Conservation (phyloP, 2,113 vertebrate species). For the Myiagra hebetior region DNA sequence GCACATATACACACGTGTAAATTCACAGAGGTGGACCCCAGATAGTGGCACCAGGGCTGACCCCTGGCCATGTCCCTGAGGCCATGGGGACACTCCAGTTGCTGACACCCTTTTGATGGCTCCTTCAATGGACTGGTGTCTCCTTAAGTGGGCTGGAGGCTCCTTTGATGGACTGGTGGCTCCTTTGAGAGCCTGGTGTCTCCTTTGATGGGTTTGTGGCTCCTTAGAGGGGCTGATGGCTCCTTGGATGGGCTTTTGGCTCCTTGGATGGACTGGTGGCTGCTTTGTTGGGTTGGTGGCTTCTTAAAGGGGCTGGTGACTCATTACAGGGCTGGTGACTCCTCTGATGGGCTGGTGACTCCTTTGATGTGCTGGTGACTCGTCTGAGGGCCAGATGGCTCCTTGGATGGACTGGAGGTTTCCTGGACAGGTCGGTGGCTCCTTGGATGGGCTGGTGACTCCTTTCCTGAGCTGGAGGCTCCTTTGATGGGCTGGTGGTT, state of each 20-base stretch:
- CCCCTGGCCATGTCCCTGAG: background rate
- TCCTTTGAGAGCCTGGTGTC: accelerated
- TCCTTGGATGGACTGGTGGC: accelerated
- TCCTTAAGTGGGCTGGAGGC: no score
- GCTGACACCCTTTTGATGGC: background rate
- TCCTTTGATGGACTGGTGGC: background rate
- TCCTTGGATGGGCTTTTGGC: accelerated
- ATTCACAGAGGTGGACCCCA: accelerated
- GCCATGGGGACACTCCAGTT: background rate
- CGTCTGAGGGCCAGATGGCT: accelerated
- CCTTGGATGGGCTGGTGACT: accelerated
- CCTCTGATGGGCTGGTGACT: accelerated
- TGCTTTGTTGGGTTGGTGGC: accelerated
- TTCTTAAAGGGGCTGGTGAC: background rate
- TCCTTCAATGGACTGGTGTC: background rate
- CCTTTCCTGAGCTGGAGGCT: accelerated
- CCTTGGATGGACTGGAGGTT: no score
- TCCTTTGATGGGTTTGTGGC: accelerated
- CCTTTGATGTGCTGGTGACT: background rate
- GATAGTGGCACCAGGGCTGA: background rate
- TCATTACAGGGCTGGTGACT: accelerated
- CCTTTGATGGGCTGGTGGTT: accelerated
- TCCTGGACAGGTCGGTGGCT: no score
- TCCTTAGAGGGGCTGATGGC: accelerated
- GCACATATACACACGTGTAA: accelerated